These are phyloP conservation scores for Gorilla gorilla DNA, from an alignment of 2,113 vertebrate genomes.

Conservation along the genomic window DNA sequence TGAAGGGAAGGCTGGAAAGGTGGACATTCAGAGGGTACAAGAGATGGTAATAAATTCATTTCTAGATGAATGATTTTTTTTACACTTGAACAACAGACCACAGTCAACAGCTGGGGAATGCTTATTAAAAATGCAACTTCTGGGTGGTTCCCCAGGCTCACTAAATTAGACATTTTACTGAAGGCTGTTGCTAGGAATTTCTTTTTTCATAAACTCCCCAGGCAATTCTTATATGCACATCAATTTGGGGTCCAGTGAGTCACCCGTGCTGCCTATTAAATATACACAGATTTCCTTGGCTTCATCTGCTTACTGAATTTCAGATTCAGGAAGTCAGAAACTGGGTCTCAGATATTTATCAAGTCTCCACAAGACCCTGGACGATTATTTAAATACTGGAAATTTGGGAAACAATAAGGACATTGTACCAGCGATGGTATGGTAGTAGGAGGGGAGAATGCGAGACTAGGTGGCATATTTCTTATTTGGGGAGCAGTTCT, in stretches of 20 bases:
- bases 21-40: neutral
- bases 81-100: neutral
- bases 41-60: neutral
- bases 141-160: neutral
- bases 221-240: neutral
- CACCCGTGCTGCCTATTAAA: neutral
- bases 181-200: neutral
- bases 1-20: neutral
- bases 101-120: neutral
- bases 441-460: accelerated
- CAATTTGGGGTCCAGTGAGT: neutral
- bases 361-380: neutral
- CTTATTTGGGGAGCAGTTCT: no score
- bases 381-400: neutral
- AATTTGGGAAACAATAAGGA: neutral
- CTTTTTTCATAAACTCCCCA: neutral
- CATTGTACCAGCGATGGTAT: neutral
- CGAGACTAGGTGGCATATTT: accelerated
- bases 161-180: neutral
- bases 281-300: neutral
- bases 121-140: neutral
- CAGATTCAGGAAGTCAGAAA: neutral
- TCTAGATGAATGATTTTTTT: neutral
- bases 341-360: neutral
- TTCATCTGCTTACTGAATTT: neutral